Evolutionary conservation across 1,140 invertebrate genomes (phyloP).

Genomic region (Armadillidium nasatum): DNA sequence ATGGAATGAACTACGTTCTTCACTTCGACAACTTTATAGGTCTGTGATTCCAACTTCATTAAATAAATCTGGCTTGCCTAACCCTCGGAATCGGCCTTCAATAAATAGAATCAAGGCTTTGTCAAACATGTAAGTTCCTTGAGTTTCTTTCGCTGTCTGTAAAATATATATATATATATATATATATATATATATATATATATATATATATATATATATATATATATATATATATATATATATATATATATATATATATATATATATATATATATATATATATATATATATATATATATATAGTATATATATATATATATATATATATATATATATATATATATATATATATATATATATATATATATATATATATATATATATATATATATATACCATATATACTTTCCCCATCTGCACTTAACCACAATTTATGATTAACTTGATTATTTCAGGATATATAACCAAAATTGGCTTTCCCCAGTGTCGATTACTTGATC

Average conservation of each 20-base stretch:
- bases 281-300: constrained; percentile 12
- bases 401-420: too few species aligned
- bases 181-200: too few species aligned
- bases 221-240: neutral
- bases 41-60: neutral
- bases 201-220: neutral
- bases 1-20: neutral
- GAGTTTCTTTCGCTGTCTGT: too few species aligned
- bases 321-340: constrained; percentile 6
- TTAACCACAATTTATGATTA: too few species aligned
- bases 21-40: neutral
- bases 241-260: constrained; percentile 9
- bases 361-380: too few species aligned
- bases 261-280: constrained; percentile 1
- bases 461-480: too few species aligned
- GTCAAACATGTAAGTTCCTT: neutral
- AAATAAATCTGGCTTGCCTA: neutral
- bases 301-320: constrained; percentile 7
- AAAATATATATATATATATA: too few species aligned
- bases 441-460: too few species aligned
- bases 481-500: too few species aligned
- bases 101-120: neutral
- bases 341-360: too few species aligned
- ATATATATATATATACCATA: too few species aligned
- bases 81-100: neutral